Evolutionary conservation across 2,797 vertebrate species (phyloP), one percentile per base, ranked within the genome.

Genomic region (Galago senegalensis): DNA sequence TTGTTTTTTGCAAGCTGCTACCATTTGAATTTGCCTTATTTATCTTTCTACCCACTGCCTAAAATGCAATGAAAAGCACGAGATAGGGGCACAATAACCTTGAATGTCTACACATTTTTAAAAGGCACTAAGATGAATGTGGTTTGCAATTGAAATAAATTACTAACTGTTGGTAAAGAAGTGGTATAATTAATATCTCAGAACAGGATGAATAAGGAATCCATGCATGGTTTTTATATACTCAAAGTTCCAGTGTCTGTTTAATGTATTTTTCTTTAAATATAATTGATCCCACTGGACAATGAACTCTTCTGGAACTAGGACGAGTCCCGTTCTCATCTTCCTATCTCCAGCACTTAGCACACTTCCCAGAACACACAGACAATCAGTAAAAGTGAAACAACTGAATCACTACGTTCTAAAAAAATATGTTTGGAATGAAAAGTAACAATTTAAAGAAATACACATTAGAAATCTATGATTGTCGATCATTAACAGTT

Each of bases 201-300:
- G 13, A 58, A 75, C 1, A 86, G 4, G 1, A 83, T 69, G 27
- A 65, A 80, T 90, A 83, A 88, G 79, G 20, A 63, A 93, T 87
- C 18, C 43, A 76, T 63, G 34, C 11, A 75, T 27, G 80, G 6
- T 43, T 14, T 49, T 75, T 75, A 37, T 81, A 91, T 84, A 81
- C 17, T 77, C n/a, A 67, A 56, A 93, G 20, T 31, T 46, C 11
- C 16, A 81, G 13, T 67, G n/a, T 34, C 27, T 72, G 1, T 43
- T 91, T 88, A 93, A 69, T 82, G 10, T 65, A 34, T 43, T 90
- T 92, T 93, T 73, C 25, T 89, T 94, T 80, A 87, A 83, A 25
- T 90, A n/a, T 90, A 97, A 70, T 95, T 95, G 84, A 92, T 90
- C 23, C 76, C 81, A 53, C 17, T 85, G 46, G 65, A 70, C 37